Conservation (phyloP, 2,113 vertebrate genomes). For the Alosa alosa region DNA sequence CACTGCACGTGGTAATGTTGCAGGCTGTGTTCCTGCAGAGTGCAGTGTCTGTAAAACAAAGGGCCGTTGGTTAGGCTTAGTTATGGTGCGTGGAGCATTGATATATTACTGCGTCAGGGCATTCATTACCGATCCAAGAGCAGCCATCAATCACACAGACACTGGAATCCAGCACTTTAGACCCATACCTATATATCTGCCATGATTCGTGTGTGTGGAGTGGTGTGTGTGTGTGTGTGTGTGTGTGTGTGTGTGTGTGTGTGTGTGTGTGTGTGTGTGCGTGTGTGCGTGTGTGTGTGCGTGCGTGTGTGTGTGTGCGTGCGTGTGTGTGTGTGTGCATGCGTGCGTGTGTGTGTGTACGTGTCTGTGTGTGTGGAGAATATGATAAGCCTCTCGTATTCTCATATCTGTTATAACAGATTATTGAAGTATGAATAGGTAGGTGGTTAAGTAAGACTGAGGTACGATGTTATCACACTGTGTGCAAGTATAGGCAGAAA, state of each 20-base stretch:
- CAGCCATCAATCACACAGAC: neutral
- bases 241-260: neutral
- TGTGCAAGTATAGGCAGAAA: neutral
- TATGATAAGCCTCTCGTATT: neutral
- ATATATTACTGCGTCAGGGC: neutral
- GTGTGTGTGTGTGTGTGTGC: neutral
- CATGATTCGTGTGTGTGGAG: neutral
- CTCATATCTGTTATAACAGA: neutral
- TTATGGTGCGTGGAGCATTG: neutral
- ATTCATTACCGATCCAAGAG: neutral
- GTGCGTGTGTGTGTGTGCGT: neutral
- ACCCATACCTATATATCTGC: too few species aligned
- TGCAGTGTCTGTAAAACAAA: neutral
- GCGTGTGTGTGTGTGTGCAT: too few species aligned
- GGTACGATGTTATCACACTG: neutral
- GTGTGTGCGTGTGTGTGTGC: neutral
- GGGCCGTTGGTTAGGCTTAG: neutral
- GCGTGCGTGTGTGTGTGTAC: neutral
- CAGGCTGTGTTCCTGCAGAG: neutral
- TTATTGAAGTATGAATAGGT: neutral
- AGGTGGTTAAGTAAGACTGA: neutral
- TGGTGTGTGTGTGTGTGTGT: neutral
- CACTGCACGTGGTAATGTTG: neutral
- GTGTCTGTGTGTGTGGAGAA: conserved; percentile 5
- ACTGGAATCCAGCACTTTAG: too few species aligned